phyloP scores from a whole-genome alignment of 2,888 invertebrate species.

The Euspilapteryx auroguttella region DNA sequence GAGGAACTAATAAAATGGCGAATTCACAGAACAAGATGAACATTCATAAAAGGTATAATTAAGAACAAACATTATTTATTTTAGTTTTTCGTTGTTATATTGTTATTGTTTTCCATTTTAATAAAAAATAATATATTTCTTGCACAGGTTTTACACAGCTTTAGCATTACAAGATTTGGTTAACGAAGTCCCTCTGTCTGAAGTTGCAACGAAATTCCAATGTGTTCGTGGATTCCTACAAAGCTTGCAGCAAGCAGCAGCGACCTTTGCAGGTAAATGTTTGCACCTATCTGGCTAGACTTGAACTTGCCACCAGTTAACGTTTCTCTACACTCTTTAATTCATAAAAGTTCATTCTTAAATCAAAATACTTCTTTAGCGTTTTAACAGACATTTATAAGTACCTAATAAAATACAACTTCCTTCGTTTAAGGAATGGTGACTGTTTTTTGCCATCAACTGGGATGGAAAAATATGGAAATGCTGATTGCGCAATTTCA shows the following conservation, averaged over 20 bases:
- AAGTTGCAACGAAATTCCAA: conserved; percentile 82
- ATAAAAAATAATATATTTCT: too few relatives aligned
- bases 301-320: not conserved
- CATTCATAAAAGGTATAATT: conserved; percentile 64
- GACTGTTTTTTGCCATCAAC: conserved; percentile 88
- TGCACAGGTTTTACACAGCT: conserved; percentile 85
- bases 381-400: too few relatives aligned
- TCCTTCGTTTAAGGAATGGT: conserved; percentile 93
- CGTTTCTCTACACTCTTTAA: not conserved
- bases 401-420: too few relatives aligned
- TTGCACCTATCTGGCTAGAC: conserved; percentile 5
- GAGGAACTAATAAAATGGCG: conserved; percentile 64
- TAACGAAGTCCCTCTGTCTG: conserved; percentile 80
- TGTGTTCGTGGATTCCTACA: conserved; percentile 91
- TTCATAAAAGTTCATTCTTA: too few relatives aligned
- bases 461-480: conserved; percentile 92
- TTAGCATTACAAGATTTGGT: conserved; percentile 91
- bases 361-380: too few relatives aligned
- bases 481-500: conserved; percentile 91
- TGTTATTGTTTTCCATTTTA: not conserved
- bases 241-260: conserved; percentile 90
- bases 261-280: conserved; percentile 84
- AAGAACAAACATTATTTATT: too few relatives aligned
- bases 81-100: too few relatives aligned
- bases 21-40: conserved; percentile 57